Base-by-base conservation (phyloP, 2,888 invertebrate genomes). In the Epistrophe grossulariae region DNA sequence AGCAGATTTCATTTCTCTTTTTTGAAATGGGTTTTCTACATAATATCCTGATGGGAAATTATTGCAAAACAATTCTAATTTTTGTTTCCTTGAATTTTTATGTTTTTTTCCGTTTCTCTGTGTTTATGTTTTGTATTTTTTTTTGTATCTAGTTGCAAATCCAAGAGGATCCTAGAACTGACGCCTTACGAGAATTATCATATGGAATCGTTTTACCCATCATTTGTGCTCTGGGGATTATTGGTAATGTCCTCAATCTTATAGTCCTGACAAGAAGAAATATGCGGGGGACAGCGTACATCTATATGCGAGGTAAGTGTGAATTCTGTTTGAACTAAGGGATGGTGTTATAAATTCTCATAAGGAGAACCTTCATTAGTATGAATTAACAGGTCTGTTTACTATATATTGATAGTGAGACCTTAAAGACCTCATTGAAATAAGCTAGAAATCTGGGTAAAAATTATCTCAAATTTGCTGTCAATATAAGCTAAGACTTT, bases 211-310 rank as follows among this genome's bases (percentile, higher is more conserved):
- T 95, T 52, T 91, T 96, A 89, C 96, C 96, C 78, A 93, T 95
- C 82, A 95, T 96, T 90, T 96, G 96, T 91, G 93, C 94, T 81
- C 93, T 96, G 84, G 96, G 96, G 62, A 96, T 97, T 89, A 93
- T 96, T 76, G 97, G 97, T 57, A 97, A 97, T 92, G 94, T 96
- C 52, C 94, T 97, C 88, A 97, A 97, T 93, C 93, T 97, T 88
- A 94, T 96, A 89, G 97, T 97, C 24, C 94, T 97, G 84, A 96
- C 96, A 52, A 94, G 96, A 83, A 95, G 95, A 85, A 96, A 96
- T 89, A 95, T 97, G 95, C 95, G 96, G 89, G 96, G 96, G 55
- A 96, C 96, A 0, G 97, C 97, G 52, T 97, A 97, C 92, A 95
- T 96, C 91, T 97, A 96, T 93, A 96, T 96, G 96, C 93, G 95